Evolutionary conservation across 2,113 vertebrate genomes (phyloP).

Genomic region (Hemicordylus capensis): DNA sequence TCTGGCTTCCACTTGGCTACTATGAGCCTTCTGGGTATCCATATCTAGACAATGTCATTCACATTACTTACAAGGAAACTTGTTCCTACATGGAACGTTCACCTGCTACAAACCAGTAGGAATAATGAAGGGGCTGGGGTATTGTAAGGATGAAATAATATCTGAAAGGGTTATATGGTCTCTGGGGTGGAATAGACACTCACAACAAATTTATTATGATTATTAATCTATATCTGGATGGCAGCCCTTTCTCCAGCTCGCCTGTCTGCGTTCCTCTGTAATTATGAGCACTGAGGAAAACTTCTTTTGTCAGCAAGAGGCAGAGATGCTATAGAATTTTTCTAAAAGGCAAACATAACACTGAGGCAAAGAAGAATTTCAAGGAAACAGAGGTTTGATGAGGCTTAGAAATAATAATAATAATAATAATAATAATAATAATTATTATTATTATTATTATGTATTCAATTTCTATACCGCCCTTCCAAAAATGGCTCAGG

Average conservation of each 20-base stretch:
- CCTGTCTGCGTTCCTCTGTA: conserved; percentile 30
- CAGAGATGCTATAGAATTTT: not conserved
- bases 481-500: no score
- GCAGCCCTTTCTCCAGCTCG: not conserved
- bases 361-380: no score
- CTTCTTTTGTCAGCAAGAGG: conserved; percentile 19
- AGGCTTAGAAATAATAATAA: no score
- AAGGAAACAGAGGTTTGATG: no score
- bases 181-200: not conserved
- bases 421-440: no score
- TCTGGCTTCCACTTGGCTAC: conserved; percentile 21
- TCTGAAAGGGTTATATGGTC: not conserved
- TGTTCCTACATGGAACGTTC: accelerated
- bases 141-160: not conserved
- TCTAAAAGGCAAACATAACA: not conserved
- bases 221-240: not conserved
- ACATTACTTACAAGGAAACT: not conserved
- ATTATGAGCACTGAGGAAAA: conserved; percentile 15
- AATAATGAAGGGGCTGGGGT: not conserved
- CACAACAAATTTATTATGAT: conserved; percentile 1
- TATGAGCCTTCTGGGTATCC: conserved; percentile 20
- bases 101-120: not conserved
- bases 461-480: no score
- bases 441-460: no score
- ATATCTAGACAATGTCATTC: not conserved